Evolutionary conservation across 1,140 invertebrate species (phyloP), one percentile per base, ranked within the genome.

Genomic region (Callitettix versicolor): DNA sequence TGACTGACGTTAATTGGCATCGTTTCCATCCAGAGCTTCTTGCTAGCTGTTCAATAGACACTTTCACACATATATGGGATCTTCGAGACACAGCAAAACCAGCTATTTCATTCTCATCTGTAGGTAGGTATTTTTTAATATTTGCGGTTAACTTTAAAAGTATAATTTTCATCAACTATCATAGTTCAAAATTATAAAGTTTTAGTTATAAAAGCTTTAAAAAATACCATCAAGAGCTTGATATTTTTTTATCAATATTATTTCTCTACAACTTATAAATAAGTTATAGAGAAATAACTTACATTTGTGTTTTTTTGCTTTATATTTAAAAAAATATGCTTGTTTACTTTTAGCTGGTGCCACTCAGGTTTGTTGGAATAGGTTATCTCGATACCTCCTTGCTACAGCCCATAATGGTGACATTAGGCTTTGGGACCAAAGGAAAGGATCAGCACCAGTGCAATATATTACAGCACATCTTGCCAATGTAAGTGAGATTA

Each of bases 321-420:
- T n/a, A n/a, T n/a, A n/a, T n/a, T n/a, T n/a, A n/a, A n/a, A n/a
- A n/a, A n/a, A n/a, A n/a, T n/a, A n/a, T n/a, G n/a, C n/a, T n/a
- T n/a, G n/a, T n/a, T n/a, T n/a, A n/a, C n/a, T 67, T 73, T 59
- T 66, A 84, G 90, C 90, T 69, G 91, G 92, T 57, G 89, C 91
- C 9, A 90, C 86, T 22, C 91, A 96, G 77, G 92, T 96, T 0
- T 83, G 89, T 67, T 98, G 94, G 85, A 95, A 95, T 69, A 81
- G 85, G 64, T 78, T 92, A 26, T 85, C 84, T 7, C 76, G 81
- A 12, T 77, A 94, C 68, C 75, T 90, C 46, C 73, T 98, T 59
- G 93, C 94, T 1, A 95, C 93, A 41, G 88, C 92, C 46, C 92
- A 97, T 70, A 92, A 95, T 68, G 92, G 91, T 14, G 93, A 97